A percentile compares a stretch with the other conserved stretches of the same genome.
These are phyloP conservation scores for Stichodactyla helianthus DNA, from an alignment of 64 coral and sea anemone genomes.

Conservation along the genomic window DNA sequence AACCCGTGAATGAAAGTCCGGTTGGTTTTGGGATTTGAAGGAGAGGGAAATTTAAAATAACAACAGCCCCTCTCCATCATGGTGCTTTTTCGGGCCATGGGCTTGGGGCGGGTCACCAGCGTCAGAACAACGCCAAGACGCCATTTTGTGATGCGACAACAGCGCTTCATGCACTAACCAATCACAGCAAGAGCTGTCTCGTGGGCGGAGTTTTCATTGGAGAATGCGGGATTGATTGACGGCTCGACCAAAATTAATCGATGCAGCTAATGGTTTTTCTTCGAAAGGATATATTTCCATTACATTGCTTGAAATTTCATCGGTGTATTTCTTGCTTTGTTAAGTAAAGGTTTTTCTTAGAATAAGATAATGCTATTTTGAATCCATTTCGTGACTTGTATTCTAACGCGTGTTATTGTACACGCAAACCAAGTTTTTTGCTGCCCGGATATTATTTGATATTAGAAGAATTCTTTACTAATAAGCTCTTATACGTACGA, in stretches of 20 bases:
- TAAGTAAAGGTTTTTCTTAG: no score
- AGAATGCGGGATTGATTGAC: conserved; percentile 38
- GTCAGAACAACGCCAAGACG: conserved; percentile 84
- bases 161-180: conserved; percentile 48
- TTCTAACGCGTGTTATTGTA: no score
- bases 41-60: conserved; percentile 48
- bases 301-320: neutral
- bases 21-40: conserved; percentile 33
- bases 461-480: no score
- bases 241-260: neutral
- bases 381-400: no score
- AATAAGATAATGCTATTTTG: no score
- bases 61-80: conserved; percentile 82
- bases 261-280: neutral
- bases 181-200: conserved; percentile 42
- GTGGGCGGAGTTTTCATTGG: conserved; percentile 38
- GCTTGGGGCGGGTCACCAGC: conserved; percentile 98
- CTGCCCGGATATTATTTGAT: no score
- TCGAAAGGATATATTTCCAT: neutral
- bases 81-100: conserved; percentile 92
- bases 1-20: conserved; percentile 23
- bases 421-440: no score
- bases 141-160: conserved; percentile 95
- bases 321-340: neutral
- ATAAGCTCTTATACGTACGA: no score